Conservation (phyloP, 2,888 invertebrate genomes). For the Silvanus unidentatus region DNA sequence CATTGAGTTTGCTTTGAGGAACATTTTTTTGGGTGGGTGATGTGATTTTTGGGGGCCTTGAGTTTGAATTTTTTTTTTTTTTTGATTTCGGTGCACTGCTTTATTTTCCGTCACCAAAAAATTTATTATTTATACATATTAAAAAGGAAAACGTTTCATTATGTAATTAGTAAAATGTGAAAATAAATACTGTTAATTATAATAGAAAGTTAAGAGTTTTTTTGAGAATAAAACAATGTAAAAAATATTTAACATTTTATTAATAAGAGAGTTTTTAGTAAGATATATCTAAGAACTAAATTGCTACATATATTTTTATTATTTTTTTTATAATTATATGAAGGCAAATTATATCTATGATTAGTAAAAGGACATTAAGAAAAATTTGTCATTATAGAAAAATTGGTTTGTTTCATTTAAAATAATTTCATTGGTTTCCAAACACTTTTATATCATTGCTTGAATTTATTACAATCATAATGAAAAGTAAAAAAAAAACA, state of each 20-base stretch:
- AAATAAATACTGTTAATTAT: slow-evolving; percentile 1
- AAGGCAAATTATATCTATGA: slow-evolving; percentile 37
- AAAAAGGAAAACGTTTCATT: too few species aligned
- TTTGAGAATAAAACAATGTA: slow-evolving; percentile 14
- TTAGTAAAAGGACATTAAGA: slow-evolving; percentile 37
- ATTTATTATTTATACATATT: too few species aligned
- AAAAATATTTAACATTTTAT: slow-evolving; percentile 35
- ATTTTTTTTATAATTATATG: slow-evolving; percentile 28
- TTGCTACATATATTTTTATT: slow-evolving; percentile 31
- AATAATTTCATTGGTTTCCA: background rate
- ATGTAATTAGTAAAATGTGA: background rate
- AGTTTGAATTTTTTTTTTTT: background rate
- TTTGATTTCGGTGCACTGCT: slow-evolving; percentile 14
- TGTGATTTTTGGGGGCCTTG: background rate
- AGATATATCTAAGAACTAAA: slow-evolving; percentile 35
- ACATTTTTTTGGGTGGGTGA: slow-evolving; percentile 11
- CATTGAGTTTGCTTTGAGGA: slow-evolving; percentile 47
- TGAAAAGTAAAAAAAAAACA: too few species aligned
- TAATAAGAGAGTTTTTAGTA: slow-evolving; percentile 36
- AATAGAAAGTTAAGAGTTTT: background rate
- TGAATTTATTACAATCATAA: background rate
- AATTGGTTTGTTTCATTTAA: slow-evolving; percentile 11
- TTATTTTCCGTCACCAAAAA: slow-evolving; percentile 12
- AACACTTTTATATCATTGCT: background rate
- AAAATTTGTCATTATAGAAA: slow-evolving; percentile 29